Evolutionary conservation across 2,113 vertebrate species (phyloP).

Genomic region (Prunella himalayana): DNA sequence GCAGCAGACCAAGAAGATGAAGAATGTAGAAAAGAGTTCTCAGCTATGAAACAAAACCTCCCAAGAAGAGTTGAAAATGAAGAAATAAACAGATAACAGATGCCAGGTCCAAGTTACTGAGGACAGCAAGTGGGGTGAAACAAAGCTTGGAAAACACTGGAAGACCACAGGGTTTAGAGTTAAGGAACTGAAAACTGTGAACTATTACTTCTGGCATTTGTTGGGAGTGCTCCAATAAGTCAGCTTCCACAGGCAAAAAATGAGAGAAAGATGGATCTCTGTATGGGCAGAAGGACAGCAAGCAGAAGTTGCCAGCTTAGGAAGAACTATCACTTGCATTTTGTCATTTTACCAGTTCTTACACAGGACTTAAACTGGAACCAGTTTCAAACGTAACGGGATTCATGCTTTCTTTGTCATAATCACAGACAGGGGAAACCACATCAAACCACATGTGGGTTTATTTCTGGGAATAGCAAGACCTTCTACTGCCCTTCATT

Average conservation of each 20-base stretch:
- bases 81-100: not conserved
- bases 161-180: not conserved
- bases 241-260: not conserved
- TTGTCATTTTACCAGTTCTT: not conserved
- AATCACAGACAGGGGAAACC: not conserved
- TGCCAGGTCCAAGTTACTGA: not conserved
- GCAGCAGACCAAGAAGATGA: not conserved
- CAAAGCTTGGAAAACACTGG: not conserved
- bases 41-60: not conserved
- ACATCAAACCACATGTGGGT: not conserved
- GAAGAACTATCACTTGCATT: fast-evolving
- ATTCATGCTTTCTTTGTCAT: not conserved
- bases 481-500: not conserved
- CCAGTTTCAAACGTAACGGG: not conserved
- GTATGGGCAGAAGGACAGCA: not conserved
- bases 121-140: not conserved
- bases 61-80: not conserved
- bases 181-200: not conserved
- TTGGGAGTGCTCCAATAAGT: not conserved
- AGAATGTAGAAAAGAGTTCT: not conserved
- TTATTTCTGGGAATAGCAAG: not conserved
- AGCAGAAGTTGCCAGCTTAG: not conserved
- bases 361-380: not conserved
- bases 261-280: not conserved
- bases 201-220: not conserved